These are phyloP conservation scores for Dreissena polymorpha DNA, from an alignment of 1,140 invertebrate species.

Conservation along the genomic window DNA sequence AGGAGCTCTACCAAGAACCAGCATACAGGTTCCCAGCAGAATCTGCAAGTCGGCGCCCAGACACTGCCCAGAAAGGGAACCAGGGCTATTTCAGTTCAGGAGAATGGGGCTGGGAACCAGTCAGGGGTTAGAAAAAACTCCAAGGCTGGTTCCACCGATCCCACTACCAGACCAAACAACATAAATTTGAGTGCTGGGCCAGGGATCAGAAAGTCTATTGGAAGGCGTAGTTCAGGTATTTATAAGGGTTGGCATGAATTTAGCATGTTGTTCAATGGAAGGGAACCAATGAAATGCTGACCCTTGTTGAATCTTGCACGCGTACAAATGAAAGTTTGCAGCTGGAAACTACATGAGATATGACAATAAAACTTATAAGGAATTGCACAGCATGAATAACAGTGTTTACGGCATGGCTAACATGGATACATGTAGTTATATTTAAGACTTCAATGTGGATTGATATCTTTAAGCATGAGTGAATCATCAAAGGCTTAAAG, in stretches of 20 bases:
- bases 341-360: too few species aligned
- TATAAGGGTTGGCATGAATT: constrained; percentile 3
- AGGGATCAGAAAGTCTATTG: constrained; percentile 42
- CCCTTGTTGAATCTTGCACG: background rate
- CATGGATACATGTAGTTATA: too few species aligned
- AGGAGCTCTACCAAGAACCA: background rate
- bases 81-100: too few species aligned
- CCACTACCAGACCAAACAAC: constrained; percentile 36
- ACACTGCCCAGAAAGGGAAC: background rate
- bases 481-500: too few species aligned
- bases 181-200: constrained; percentile 42
- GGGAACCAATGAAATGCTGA: background rate
- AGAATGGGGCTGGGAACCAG: too few species aligned
- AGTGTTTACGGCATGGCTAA: too few species aligned
- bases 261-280: constrained; percentile 11
- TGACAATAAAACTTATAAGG: too few species aligned
- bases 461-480: too few species aligned
- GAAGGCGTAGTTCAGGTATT: background rate
- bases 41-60: background rate
- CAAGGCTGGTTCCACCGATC: constrained; percentile 13
- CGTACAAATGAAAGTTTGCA: too few species aligned
- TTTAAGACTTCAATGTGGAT: too few species aligned
- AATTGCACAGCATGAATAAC: too few species aligned
- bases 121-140: too few species aligned
- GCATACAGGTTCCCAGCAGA: background rate